Percentiles rank a stretch among this genome's conserved stretches.
Evolutionary conservation across 2,797 vertebrate species (phyloP).

Genomic region (Pithecia hirsuta): DNA sequence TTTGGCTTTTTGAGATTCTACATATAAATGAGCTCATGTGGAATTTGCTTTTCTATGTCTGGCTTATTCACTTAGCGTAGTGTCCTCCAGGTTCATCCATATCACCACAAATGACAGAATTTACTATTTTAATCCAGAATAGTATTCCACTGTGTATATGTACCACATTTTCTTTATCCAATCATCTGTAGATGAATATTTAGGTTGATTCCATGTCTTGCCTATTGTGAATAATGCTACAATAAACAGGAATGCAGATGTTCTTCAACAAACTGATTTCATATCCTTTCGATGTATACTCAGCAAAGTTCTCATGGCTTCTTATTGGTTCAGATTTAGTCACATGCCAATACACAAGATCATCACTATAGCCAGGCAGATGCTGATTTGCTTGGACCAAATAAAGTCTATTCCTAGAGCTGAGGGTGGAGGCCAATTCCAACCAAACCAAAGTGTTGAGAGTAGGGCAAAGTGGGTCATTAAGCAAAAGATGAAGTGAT

Average conservation of each 20-base stretch:
- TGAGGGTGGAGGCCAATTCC: neutral
- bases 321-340: neutral
- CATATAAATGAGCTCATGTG: neutral
- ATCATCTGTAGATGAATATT: neutral
- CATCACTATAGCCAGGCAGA: neutral
- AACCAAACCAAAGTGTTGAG: neutral
- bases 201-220: neutral
- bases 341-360: neutral
- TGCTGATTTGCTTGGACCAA: neutral
- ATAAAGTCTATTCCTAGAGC: neutral
- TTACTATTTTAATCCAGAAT: neutral
- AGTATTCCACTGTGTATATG: neutral
- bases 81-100: neutral
- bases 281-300: neutral
- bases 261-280: neutral
- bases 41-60: neutral
- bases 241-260: neutral
- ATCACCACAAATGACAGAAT: neutral
- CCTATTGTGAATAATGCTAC: neutral
- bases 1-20: neutral
- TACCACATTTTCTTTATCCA: neutral
- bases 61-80: neutral
- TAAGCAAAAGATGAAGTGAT: neutral
- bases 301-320: neutral
- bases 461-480: constrained; percentile 1